Conservation (phyloP, 2,797 vertebrate species). For the Strix occidentalis region DNA sequence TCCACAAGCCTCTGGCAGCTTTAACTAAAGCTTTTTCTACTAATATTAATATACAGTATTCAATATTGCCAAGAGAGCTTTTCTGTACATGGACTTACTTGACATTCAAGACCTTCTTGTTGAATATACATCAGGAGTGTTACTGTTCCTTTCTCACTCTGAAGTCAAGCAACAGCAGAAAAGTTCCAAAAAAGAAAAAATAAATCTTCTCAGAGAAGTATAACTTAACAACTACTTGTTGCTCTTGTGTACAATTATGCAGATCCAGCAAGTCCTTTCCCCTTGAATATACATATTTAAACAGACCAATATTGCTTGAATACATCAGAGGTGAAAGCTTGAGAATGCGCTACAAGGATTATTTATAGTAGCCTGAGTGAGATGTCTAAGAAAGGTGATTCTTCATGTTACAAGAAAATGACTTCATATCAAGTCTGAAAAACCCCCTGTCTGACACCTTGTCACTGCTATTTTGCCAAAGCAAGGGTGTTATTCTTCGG, state of each 20-base stretch:
- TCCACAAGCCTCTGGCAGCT: neutral
- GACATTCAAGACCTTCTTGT: neutral
- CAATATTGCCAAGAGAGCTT: neutral
- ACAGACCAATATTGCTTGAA: neutral
- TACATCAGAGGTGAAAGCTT: neutral
- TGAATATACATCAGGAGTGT: neutral
- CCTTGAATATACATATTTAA: neutral
- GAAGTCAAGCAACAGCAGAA: neutral
- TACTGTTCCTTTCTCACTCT: neutral
- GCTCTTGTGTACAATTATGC: neutral
- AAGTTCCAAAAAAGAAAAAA: neutral
- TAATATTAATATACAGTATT: neutral
- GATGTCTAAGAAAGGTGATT: conserved; percentile 7
- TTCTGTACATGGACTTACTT: neutral
- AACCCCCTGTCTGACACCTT: neutral
- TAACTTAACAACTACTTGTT: neutral
- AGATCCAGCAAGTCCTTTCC: neutral
- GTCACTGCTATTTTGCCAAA: neutral
- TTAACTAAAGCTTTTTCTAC: neutral
- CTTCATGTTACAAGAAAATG: conserved; percentile 12
- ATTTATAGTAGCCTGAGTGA: neutral
- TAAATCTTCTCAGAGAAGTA: neutral
- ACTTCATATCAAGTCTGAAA: conserved; percentile 2
- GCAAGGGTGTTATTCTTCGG: neutral
- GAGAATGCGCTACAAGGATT: neutral